Percentiles rank a stretch among this genome's conserved stretches.
phyloP scores from a whole-genome alignment of 2,888 invertebrate genomes.

The Caenorhabditis sulstoni region DNA sequence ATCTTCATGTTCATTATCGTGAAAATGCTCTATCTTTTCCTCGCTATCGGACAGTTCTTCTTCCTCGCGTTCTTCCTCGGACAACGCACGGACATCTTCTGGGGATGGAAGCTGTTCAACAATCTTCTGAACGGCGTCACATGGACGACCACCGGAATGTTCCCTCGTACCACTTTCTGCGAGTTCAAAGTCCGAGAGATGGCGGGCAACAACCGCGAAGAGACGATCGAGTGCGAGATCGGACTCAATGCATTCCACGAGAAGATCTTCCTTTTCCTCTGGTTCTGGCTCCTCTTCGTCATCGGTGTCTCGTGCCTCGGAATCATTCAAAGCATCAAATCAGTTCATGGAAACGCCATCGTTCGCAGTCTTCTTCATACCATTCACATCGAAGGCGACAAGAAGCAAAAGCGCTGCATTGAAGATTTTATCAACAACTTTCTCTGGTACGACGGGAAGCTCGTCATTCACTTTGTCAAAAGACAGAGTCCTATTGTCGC shows the following conservation, averaged over 20 bases:
- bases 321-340: slow-evolving; percentile 81
- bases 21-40: slow-evolving; percentile 67
- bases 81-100: slow-evolving; percentile 63
- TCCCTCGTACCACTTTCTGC: slow-evolving; percentile 54
- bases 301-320: slow-evolving; percentile 81
- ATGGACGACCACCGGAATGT: slow-evolving; percentile 67
- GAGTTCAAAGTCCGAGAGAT: slow-evolving; percentile 31
- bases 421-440: slow-evolving; percentile 17
- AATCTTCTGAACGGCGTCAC: slow-evolving; percentile 29
- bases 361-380: slow-evolving; percentile 24
- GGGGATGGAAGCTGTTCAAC: slow-evolving; percentile 70
- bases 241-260: slow-evolving; percentile 71
- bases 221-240: slow-evolving; percentile 45
- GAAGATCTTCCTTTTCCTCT: slow-evolving; percentile 70
- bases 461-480: slow-evolving; percentile 43
- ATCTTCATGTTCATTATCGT: slow-evolving; percentile 11
- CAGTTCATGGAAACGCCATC: slow-evolving; percentile 3
- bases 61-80: slow-evolving; percentile 77
- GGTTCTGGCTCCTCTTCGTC: slow-evolving; percentile 82
- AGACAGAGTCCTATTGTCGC: slow-evolving; percentile 42
- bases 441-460: slow-evolving; percentile 30
- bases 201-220: slow-evolving; percentile 25
- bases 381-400: too few relatives aligned
- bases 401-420: not conserved
- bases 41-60: slow-evolving; percentile 75